Conservation (phyloP, 2,888 invertebrate species). For the Odontothrips loti region DNA sequence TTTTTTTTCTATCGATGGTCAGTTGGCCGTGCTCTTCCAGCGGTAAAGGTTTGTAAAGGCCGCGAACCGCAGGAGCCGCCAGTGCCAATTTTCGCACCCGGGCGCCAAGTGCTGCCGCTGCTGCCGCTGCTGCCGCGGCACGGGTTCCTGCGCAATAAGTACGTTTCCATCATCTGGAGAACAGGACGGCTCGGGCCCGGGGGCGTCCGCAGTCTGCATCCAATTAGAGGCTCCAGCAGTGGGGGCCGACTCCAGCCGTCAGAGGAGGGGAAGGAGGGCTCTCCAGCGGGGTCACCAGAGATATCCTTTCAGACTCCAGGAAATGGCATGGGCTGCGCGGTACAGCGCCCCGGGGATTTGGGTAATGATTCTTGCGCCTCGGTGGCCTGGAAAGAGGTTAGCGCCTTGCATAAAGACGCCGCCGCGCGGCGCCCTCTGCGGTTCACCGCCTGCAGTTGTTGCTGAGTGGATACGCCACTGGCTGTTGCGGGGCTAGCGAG, state of each 20-base stretch:
- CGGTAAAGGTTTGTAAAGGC: no score
- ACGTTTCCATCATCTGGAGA: background rate
- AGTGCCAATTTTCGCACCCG: no score
- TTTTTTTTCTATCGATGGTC: no score
- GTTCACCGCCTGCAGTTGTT: no score
- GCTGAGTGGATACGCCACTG: no score
- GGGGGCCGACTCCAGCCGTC: background rate
- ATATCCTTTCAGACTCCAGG: background rate
- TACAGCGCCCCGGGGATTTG: background rate
- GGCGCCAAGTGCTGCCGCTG: no score
- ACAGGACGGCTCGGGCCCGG: background rate
- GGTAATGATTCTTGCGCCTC: conserved; percentile 15
- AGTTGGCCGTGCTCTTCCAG: no score
- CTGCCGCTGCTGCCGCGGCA: no score
- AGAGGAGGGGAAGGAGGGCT: no score
- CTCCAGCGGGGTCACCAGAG: background rate
- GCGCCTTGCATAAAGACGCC: background rate
- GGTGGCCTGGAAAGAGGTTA: conserved; percentile 12
- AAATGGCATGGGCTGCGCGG: background rate
- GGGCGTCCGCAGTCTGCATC: background rate
- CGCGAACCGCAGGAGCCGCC: no score
- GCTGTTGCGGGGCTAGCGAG: no score
- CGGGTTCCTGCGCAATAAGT: no score
- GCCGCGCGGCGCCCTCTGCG: background rate
- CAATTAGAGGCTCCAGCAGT: background rate